Percentiles rank a stretch among this genome's conserved stretches.
Conservation (phyloP, 2,113 vertebrate species). For the Mionectes macconnelli region DNA sequence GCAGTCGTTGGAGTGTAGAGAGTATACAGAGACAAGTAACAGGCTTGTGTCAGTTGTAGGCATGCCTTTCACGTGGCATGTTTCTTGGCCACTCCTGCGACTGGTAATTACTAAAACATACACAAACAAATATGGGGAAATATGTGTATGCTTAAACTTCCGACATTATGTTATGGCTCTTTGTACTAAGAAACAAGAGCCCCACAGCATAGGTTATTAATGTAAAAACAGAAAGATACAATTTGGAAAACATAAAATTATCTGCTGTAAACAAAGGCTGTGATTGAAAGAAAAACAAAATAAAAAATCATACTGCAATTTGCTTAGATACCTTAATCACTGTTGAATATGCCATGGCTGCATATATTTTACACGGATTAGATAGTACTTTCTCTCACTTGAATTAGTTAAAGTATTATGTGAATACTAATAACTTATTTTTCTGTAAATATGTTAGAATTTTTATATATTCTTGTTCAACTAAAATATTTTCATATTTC, state of each 20-base stretch:
- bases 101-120: neutral
- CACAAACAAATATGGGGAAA: constrained; percentile 6
- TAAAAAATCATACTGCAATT: neutral
- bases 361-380: neutral
- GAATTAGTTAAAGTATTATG: neutral
- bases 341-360: neutral
- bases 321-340: neutral
- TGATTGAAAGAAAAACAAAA: constrained; percentile 18
- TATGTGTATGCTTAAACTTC: neutral
- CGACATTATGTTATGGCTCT: neutral
- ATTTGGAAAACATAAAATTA: constrained; percentile 8
- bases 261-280: neutral
- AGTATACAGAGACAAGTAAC: neutral
- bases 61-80: neutral
- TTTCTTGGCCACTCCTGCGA: neutral
- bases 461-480: neutral
- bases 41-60: neutral
- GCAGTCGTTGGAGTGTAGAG: neutral
- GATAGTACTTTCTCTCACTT: neutral
- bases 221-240: neutral
- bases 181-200: neutral
- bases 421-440: neutral
- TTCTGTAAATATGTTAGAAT: neutral
- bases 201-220: neutral
- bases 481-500: neutral